These are phyloP conservation scores for Spizella passerina DNA, from an alignment of 2,797 vertebrate genomes.

Conservation along the genomic window DNA sequence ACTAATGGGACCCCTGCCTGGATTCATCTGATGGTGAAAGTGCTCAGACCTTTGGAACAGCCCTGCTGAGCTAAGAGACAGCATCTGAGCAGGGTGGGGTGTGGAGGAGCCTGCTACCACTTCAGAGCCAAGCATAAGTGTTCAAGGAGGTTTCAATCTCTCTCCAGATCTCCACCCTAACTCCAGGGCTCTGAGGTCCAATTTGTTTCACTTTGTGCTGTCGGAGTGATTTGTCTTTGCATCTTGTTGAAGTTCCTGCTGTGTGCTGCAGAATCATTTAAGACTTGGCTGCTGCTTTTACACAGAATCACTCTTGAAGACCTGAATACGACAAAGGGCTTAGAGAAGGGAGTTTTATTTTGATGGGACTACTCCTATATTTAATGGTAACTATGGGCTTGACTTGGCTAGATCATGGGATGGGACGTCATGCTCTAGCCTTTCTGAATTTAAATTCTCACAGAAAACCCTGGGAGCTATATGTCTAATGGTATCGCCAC, in stretches of 20 bases:
- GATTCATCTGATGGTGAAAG: background rate
- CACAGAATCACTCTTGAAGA: slow-evolving; percentile 21
- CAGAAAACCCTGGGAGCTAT: background rate
- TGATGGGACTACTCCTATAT: background rate
- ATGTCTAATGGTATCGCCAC: background rate
- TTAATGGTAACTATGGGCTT: slow-evolving; percentile 12
- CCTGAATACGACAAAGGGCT: background rate
- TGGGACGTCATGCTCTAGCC: background rate
- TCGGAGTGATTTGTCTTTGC: background rate
- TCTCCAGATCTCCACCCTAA: slow-evolving; percentile 19
- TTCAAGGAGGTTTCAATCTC: background rate
- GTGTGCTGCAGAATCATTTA: slow-evolving; percentile 25
- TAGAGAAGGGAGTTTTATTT: background rate
- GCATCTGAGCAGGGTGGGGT: background rate
- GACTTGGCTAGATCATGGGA: background rate
- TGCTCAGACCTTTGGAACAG: background rate
- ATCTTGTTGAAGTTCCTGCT: slow-evolving; percentile 25
- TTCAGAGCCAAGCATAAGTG: slow-evolving; percentile 7
- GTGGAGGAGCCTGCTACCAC: background rate
- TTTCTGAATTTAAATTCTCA: background rate
- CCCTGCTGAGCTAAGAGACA: background rate
- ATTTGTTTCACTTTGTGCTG: slow-evolving; percentile 39
- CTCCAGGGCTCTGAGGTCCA: background rate
- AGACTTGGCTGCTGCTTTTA: slow-evolving; percentile 47
- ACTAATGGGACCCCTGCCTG: background rate